These are phyloP conservation scores for Pseudomyrmex concolor DNA, from an alignment of 1,140 invertebrate species.

Conservation along the genomic window DNA sequence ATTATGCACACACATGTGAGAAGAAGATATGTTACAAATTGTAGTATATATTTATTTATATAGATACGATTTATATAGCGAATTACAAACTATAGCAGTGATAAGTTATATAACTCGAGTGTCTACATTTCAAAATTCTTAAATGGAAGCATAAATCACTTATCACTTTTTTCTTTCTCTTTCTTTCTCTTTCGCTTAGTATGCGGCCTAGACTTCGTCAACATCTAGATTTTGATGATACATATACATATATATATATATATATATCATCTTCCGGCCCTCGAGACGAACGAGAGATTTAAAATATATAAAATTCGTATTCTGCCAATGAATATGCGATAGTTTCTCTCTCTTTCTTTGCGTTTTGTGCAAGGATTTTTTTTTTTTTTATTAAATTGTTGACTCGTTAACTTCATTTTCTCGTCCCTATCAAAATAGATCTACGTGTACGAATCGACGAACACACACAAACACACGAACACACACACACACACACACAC, in stretches of 20 bases:
- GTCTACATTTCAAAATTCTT: slow-evolving; percentile 64
- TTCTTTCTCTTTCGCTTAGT: slow-evolving; percentile 29
- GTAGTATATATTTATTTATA: slow-evolving; percentile 66
- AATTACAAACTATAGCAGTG: slow-evolving; percentile 69
- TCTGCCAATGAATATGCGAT: slow-evolving; percentile 54
- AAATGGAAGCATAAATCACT: slow-evolving; percentile 74
- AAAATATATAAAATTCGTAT: too few species aligned
- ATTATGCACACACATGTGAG: too few species aligned
- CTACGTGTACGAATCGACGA: neutral
- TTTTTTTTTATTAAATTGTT: neutral
- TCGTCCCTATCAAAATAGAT: slow-evolving; percentile 11
- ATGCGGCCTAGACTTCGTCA: slow-evolving; percentile 64
- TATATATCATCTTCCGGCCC: too few species aligned
- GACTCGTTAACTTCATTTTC: neutral
- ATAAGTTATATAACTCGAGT: slow-evolving; percentile 60
- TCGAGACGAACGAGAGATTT: too few species aligned
- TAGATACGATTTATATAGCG: slow-evolving; percentile 67
- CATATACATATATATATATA: too few species aligned
- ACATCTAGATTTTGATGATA: neutral
- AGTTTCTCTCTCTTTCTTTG: slow-evolving; percentile 24
- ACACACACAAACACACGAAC: too few species aligned
- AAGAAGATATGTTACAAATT: slow-evolving; percentile 49
- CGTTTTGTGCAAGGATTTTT: too few species aligned
- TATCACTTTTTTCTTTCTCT: slow-evolving; percentile 56
- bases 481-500: too few species aligned